Evolutionary conservation across 2,797 vertebrate genomes (phyloP), one percentile per base, ranked within the genome.

Genomic region (Percopsis omiscomaycus): DNA sequence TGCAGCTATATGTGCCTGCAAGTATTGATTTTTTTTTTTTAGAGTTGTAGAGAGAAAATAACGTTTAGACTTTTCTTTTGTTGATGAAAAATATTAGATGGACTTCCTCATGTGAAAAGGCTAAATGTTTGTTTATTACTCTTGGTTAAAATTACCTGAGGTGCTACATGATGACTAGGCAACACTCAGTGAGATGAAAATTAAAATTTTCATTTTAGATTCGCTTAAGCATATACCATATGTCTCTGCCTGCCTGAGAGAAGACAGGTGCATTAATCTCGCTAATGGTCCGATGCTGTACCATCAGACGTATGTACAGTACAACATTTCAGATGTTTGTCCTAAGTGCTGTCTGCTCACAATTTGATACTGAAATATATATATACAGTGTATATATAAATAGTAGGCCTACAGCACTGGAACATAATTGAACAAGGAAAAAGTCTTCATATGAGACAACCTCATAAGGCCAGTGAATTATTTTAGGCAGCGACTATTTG

Each of bases 241-340:
- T 68, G 59, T 66, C 52, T 68, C 55, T 22, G 42, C 68, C 66
- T 77, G 73, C 54, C 64, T 68, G 52, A 68, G 16, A 54, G 67
- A 61, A 75, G 79, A 80, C 79, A 70, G 66, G 30, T 49, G 29
- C 61, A 80, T 77, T 80, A 66, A 83, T 84, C 83, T 79, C 13
- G 37, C 68, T 82, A 82, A 83, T 83, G 62, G 57, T 44, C 59
- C 68, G 68, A 82, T 75, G 85, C 70, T 71, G 75, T 60, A 72
- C 54, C 65, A 67, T 54, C 70, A 74, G 77, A 82, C 77, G 72
- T 60, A 78, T 74, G 72, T 16, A 59, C 65, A 62, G 22, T 75
- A 68, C 64, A 66, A 22, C 59, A 62, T 74, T 79, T 84, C 73
- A 73, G 80, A 55, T 71, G 66, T 28, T 78, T 50, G 42, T 61